Conservation (phyloP, 1,140 invertebrate species). For the Phortica variegata region DNA sequence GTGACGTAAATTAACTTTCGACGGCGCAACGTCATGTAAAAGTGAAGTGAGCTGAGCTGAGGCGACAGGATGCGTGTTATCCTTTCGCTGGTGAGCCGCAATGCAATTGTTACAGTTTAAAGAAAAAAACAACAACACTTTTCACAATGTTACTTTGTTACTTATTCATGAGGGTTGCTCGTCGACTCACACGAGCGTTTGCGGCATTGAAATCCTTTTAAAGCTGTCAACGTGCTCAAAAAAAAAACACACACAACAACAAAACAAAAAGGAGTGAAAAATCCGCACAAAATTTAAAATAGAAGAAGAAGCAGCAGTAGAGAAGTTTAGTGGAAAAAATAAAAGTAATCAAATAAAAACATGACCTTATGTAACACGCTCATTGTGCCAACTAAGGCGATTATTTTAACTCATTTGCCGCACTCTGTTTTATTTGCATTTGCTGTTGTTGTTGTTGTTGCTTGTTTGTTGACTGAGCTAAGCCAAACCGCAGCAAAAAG, state of each 20-base stretch:
- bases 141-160: no score
- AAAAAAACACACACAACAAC: no score
- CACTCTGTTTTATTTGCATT: not conserved
- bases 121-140: no score
- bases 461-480: conserved; percentile 43
- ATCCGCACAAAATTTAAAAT: no score
- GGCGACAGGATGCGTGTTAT: conserved; percentile 47
- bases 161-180: no score
- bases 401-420: conserved; percentile 21
- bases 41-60: not conserved
- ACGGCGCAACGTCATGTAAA: conserved; percentile 20
- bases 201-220: conserved; percentile 36
- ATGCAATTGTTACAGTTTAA: conserved; percentile 49
- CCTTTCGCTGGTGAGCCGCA: conserved; percentile 28
- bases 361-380: conserved; percentile 22
- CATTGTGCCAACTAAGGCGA: conserved; percentile 36
- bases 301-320: no score
- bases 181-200: conserved; percentile 50
- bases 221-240: no score
- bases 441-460: conserved; percentile 27
- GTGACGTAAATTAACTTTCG: conserved; percentile 54
- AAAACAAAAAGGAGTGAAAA: no score
- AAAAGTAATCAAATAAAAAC: conserved; percentile 12
- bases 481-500: no score
- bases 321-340: no score